Base-by-base conservation (phyloP, 2,888 invertebrate species). In the Siphlonurus alternatus region DNA sequence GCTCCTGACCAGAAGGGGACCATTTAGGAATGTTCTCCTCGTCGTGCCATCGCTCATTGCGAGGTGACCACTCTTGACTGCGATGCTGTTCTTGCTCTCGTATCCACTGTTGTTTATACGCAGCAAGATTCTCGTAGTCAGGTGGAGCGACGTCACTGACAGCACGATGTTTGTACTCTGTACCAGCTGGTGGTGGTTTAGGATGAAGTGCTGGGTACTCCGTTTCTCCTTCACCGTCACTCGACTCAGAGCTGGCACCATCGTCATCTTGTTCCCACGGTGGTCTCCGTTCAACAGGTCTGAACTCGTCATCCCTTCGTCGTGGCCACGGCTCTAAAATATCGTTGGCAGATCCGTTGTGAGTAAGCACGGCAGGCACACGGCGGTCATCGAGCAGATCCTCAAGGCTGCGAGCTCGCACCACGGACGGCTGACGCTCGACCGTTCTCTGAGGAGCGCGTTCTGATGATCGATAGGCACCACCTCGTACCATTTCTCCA, bases 231-330 rank as follows among this genome's bases (percentile, higher is more conserved):
- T 76, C 75, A 20, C 62, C 65, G 67, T 82, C 82, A 68, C 81
- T 81, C 67, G 81, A 81, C 69, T 82, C 82, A 0, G 82, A 82
- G 66, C 79, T 77, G 69, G 79, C 79, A 1, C 78, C 78, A 66
- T 77, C 79, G 24, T 67, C 66, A 51, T 64, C 61, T 22, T 23
- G 22, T 7, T 53, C 23, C 56, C 22, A n/a, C 5, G 7, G 15
- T 10, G 56, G 38, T 38, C 38, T 38, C 15, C 38, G 5, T 15
- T 38, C 56, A 10, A 56, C 56, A 56, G 56, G 56, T 20, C n/a
- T n/a, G 20, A 56, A 56, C 20, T 56, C 56, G 7, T 56, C n/a
- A 56, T 38, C 38, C 38, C 38, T 38, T 38, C 38, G 5, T 38
- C 38, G 5, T 10, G 38, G 38, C 38, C 38, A 38, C 5, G 38